A percentile compares a stretch with the other conserved stretches of the same genome.
Evolutionary conservation across 2,113 vertebrate genomes (phyloP).

Genomic region (Cichladusa arquata): DNA sequence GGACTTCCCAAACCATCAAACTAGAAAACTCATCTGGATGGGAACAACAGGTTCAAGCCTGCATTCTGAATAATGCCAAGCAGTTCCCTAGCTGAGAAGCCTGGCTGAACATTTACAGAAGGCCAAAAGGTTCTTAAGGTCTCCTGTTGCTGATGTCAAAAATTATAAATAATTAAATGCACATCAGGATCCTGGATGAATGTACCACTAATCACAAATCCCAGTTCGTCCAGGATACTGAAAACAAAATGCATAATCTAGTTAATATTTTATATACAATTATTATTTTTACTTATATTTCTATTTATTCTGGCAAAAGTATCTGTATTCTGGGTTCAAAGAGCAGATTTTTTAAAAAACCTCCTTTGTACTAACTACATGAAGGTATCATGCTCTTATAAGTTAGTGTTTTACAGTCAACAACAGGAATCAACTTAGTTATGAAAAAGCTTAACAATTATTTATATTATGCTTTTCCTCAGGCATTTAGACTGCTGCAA

Average conservation of each 20-base stretch:
- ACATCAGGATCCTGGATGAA: neutral
- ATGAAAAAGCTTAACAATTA: neutral
- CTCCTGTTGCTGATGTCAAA: neutral
- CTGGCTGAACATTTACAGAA: neutral
- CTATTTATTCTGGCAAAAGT: neutral
- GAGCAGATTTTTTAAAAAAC: neutral
- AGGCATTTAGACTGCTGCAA: neutral
- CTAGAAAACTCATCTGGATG: neutral
- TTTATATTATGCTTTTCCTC: neutral
- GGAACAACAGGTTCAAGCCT: neutral
- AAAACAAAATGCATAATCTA: neutral
- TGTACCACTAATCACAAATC: neutral
- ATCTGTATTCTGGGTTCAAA: neutral
- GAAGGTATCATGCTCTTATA: neutral
- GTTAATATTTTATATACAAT: neutral
- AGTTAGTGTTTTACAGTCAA: neutral
- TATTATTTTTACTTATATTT: neutral
- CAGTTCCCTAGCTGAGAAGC: neutral
- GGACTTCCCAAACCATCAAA: neutral
- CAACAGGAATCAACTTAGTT: neutral
- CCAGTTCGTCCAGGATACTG: neutral
- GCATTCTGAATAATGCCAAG: neutral
- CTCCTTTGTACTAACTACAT: neutral
- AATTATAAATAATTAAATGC: neutral
- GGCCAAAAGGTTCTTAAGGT: neutral